phyloP scores from a whole-genome alignment of 2,888 invertebrate species.

The Dynastes grantii region DNA sequence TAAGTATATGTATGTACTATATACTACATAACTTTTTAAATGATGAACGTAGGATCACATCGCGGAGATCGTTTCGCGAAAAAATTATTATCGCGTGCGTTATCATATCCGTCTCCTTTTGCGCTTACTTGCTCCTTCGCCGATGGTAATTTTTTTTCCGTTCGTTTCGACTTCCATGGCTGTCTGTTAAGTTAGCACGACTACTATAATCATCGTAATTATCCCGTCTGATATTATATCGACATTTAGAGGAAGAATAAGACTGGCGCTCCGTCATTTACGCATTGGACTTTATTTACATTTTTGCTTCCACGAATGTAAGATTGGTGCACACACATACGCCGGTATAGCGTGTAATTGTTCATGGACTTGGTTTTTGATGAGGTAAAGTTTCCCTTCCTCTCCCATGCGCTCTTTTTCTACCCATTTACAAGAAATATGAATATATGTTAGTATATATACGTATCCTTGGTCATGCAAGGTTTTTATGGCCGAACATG shows the following conservation, averaged over 20 bases:
- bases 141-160: slow-evolving; percentile 16
- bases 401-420: neutral
- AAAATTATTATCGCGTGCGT: slow-evolving; percentile 44
- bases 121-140: slow-evolving; percentile 9
- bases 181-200: slow-evolving; percentile 29
- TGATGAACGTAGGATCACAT: neutral
- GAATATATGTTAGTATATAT: neutral
- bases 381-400: neutral
- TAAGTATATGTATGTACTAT: neutral
- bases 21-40: no score
- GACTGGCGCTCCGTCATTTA: slow-evolving; percentile 13
- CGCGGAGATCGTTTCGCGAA: slow-evolving; percentile 26
- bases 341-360: slow-evolving; percentile 21
- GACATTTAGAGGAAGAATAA: slow-evolving; percentile 30
- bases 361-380: slow-evolving; percentile 33
- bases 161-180: slow-evolving; percentile 24
- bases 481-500: slow-evolving; percentile 21
- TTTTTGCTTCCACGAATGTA: slow-evolving; percentile 39
- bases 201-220: slow-evolving; percentile 46
- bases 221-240: slow-evolving; percentile 46
- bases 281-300: slow-evolving; percentile 33
- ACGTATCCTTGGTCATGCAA: slow-evolving; percentile 17
- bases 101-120: slow-evolving; percentile 26
- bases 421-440: neutral
- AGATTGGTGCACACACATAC: neutral